These are phyloP conservation scores for Coendou prehensilis DNA, from an alignment of 2,797 vertebrate genomes.

Conservation along the genomic window DNA sequence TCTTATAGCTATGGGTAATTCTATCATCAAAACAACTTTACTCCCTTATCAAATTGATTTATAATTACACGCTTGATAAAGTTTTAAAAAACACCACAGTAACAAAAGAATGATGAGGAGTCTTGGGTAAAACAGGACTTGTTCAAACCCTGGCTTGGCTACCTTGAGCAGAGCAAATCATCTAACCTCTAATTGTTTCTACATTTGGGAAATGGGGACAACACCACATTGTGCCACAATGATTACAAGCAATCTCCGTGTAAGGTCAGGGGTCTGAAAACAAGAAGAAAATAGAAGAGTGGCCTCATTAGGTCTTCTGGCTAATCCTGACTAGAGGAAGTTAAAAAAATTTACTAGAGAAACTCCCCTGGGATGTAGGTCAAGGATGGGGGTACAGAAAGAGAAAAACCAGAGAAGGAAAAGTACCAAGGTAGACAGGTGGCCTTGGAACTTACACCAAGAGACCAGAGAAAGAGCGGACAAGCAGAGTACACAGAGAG, in stretches of 20 bases:
- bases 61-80: background rate
- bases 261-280: too few relatives aligned
- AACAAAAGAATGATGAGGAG: background rate
- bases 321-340: too few relatives aligned
- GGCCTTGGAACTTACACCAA: too few relatives aligned
- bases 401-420: too few relatives aligned
- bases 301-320: too few relatives aligned
- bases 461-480: too few relatives aligned
- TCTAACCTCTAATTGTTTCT: background rate
- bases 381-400: too few relatives aligned
- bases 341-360: too few relatives aligned
- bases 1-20: conserved; percentile 4
- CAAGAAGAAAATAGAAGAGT: too few relatives aligned
- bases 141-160: background rate
- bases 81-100: background rate
- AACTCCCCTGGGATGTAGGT: too few relatives aligned
- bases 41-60: background rate
- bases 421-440: too few relatives aligned
- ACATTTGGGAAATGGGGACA: background rate
- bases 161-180: background rate
- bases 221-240: background rate
- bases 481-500: too few relatives aligned
- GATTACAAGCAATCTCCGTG: background rate
- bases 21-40: conserved; percentile 20
- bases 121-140: background rate